Conservation (phyloP, 92 coral and sea anemone species). For the Actinernus sp. region DNA sequence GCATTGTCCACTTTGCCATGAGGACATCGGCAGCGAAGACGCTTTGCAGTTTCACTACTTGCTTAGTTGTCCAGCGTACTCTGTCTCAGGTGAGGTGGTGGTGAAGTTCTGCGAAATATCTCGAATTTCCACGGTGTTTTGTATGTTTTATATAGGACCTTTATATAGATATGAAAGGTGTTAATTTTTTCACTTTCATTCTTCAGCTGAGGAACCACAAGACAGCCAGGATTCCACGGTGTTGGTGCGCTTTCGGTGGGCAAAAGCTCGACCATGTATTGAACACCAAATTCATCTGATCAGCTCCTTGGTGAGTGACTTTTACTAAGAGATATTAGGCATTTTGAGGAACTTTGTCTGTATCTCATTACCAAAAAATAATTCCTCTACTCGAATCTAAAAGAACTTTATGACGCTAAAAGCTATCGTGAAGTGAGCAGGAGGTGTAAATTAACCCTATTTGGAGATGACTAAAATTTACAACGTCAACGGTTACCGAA, state of each 20-base stretch:
- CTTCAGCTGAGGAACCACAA: not conserved
- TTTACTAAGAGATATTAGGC: too few relatives aligned
- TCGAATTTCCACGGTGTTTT: conserved; percentile 2
- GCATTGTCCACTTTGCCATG: conserved; percentile 93
- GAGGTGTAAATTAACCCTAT: too few relatives aligned
- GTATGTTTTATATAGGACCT: too few relatives aligned
- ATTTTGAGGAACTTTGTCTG: too few relatives aligned
- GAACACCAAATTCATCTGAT: conserved; percentile 83
- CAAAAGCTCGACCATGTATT: conserved; percentile 76
- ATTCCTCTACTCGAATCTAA: too few relatives aligned
- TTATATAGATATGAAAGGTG: too few relatives aligned
- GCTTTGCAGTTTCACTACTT: conserved; percentile 84
- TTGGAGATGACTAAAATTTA: too few relatives aligned
- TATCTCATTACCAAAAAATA: too few relatives aligned
- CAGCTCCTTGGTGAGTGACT: conserved; percentile 93
- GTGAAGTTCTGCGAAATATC: not conserved
- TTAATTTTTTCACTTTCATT: not conserved
- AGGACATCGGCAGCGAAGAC: conserved; percentile 58
- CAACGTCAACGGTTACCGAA: too few relatives aligned
- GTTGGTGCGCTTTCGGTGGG: conserved; percentile 91
- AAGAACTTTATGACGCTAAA: too few relatives aligned
- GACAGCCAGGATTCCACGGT: not conserved
- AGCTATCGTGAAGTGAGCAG: too few relatives aligned
- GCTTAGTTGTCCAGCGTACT: conserved; percentile 66
- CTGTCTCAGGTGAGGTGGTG: conserved; percentile 37